Base-by-base conservation (phyloP, 1,140 invertebrate species). In the Nephila pilipes region DNA sequence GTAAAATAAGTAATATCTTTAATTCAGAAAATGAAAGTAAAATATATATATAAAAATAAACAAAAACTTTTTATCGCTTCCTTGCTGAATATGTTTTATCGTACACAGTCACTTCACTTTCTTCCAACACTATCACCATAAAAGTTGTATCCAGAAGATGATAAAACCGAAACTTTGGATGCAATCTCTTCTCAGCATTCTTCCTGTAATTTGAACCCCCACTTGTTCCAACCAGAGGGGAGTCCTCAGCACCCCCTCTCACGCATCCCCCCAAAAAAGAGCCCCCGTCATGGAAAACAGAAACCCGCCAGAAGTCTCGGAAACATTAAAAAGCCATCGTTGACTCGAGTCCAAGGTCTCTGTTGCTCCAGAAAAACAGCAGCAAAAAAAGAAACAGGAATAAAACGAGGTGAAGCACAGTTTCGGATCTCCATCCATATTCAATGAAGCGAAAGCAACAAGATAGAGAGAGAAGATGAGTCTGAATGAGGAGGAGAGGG, bases 261-360 rank as follows among this genome's bases (percentile, higher is more conserved):
- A 6, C 20, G 20, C 60, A 32, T 14, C 29, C 29, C 18, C 18
- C 29, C 25, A 22, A 8, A 20, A 25, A 20, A 1, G 25, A 32
- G 22, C 32, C 25, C 25, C 29, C 69, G 4, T 2, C 80, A 29
- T 57, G 25, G 58, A 85, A 79, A n/a, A 92, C 79, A 65, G 87
- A 58, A 58, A 36, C 20, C 57, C 32, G 57, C 58, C 32, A 58
- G 69, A 80, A 80, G 85, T 58, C 91, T 93, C 63, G 91, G 91
- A 87, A 93, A 93, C 91, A 93, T 93, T 93, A 93, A 93, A 93
- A 93, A 93, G 22, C 91, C 91, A 87, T 93, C 91, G 85, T 46
- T 46, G 46, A 46, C 46, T 46, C 46, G 46, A 22, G 32, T 63
- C 91, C 89, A 32, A 57, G 58, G 32, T 22, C 46, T 38, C 75